These are phyloP conservation scores for Asbolus verrucosus DNA, from an alignment of 1,140 invertebrate genomes.

Conservation along the genomic window DNA sequence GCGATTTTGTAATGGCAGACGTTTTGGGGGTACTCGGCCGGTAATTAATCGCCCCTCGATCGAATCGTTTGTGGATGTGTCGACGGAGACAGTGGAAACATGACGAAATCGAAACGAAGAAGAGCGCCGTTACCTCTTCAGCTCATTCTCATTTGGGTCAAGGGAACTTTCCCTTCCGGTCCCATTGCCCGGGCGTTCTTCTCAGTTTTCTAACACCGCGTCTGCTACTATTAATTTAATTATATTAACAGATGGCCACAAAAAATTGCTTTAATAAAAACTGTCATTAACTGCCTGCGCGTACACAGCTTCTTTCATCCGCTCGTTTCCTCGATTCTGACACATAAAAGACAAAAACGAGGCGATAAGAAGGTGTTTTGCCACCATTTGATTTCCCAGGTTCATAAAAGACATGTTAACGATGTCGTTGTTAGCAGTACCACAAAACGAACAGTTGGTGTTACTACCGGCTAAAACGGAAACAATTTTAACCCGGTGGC, in stretches of 20 bases:
- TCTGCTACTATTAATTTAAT: not conserved
- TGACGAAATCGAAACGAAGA: conserved; percentile 15
- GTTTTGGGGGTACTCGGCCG: conserved; percentile 46
- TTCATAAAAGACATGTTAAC: no score
- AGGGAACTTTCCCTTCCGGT: conserved; percentile 62
- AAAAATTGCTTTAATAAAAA: conserved; percentile 7
- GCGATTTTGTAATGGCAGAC: conserved; percentile 39
- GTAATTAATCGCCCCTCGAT: conserved; percentile 2
- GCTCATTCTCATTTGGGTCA: conserved; percentile 58
- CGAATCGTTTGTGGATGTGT: conserved; percentile 21
- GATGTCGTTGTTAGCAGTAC: no score
- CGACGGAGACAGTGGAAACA: conserved; percentile 13
- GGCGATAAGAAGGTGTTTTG: no score
- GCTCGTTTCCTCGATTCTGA: no score
- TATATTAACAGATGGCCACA: conserved; percentile 5
- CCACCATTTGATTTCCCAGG: no score
- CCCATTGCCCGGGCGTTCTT: conserved; percentile 16
- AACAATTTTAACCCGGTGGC: no score
- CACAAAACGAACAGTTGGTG: no score
- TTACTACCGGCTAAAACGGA: no score
- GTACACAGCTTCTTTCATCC: no score
- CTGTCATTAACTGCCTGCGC: no score
- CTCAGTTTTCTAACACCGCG: conserved; percentile 15
- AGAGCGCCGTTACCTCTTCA: conserved; percentile 29
- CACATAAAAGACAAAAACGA: no score